Percentiles rank a stretch among this genome's conserved stretches.
phyloP scores from a whole-genome alignment of 2,888 invertebrate genomes.

The Patella caerulea region DNA sequence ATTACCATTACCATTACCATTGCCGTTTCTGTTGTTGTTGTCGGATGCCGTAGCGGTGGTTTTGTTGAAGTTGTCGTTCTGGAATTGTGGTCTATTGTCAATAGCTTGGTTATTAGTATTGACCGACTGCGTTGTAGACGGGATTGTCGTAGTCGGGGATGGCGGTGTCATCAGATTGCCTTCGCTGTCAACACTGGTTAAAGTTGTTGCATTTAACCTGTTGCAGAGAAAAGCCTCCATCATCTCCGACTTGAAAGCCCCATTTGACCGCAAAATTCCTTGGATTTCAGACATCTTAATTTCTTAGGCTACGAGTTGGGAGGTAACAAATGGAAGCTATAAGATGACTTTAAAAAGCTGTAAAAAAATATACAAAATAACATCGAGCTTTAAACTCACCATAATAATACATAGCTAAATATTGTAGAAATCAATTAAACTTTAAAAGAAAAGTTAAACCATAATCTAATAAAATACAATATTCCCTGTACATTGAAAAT shows the following conservation, averaged over 20 bases:
- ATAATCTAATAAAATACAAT: too few relatives aligned
- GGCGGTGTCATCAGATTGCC: background rate
- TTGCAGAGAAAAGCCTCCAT: slow-evolving; percentile 44
- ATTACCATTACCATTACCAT: background rate
- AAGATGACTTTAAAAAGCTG: background rate
- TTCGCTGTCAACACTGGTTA: background rate
- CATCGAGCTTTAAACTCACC: too few relatives aligned
- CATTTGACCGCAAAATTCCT: slow-evolving; percentile 62
- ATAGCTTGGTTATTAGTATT: background rate
- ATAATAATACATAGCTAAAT: too few relatives aligned
- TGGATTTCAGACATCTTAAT: slow-evolving; percentile 68
- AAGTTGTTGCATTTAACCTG: background rate
- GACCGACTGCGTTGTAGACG: background rate
- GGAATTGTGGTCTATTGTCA: background rate
- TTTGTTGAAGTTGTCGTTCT: background rate
- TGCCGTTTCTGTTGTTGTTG: background rate
- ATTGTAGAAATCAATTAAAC: too few relatives aligned
- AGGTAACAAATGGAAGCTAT: background rate
- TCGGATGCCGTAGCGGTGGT: background rate
- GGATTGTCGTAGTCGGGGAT: background rate
- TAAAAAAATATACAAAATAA: background rate
- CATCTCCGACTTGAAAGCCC: slow-evolving; percentile 61
- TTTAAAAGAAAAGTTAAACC: too few relatives aligned
- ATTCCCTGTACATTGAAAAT: too few relatives aligned
- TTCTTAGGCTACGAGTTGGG: background rate